Evolutionary conservation across 1,140 invertebrate genomes (phyloP), one percentile per base, ranked within the genome.

Genomic region (Holcopasites calliopsidis): DNA sequence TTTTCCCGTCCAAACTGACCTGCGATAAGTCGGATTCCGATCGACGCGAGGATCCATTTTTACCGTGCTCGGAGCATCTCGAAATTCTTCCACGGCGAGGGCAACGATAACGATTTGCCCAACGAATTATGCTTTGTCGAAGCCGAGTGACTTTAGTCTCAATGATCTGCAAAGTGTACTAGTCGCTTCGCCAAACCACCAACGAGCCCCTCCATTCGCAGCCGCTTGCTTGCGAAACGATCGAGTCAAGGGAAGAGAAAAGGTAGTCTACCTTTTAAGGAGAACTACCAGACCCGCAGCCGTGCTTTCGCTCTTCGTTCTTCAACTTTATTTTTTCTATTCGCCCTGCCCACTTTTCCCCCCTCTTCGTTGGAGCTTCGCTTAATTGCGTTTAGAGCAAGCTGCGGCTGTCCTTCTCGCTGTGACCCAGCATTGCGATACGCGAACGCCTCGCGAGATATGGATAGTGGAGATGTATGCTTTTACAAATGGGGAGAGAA

Each of bases 1-100:
- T 52, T 38, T 33, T 50, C 54, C n/a, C 31, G n/a, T n/a, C 73
- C 57, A 76, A 83, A 83, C 81, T 76, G 69, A 76, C 81, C 82
- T 72, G 77, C 77, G 77, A 83, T 69, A 83, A 65, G 50, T 76
- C 26, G 55, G 50, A 77, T 73, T 76, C 50, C 35, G 38, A 10
- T 33, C 55, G 21, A 64, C 40, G 38, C 40, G 31, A n/a, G n/a
- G n/a, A n/a, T n/a, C n/a, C n/a, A n/a, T n/a, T n/a, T n/a, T n/a
- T n/a, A n/a, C 44, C 3, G n/a, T 26, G 28, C 16, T 18, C 5
- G 68, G 28, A 38, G 62, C 40, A 70, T 70, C 47, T 21, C 47
- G 26, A n/a, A 23, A 50, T 47, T 47, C 23, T 33, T n/a, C 0
- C 16, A 47, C n/a, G 40, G 42, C 1, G 65, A n/a, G 47, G 65